Base-by-base conservation (phyloP, 2,797 vertebrate species). In the Pachyuromys duprasi region DNA sequence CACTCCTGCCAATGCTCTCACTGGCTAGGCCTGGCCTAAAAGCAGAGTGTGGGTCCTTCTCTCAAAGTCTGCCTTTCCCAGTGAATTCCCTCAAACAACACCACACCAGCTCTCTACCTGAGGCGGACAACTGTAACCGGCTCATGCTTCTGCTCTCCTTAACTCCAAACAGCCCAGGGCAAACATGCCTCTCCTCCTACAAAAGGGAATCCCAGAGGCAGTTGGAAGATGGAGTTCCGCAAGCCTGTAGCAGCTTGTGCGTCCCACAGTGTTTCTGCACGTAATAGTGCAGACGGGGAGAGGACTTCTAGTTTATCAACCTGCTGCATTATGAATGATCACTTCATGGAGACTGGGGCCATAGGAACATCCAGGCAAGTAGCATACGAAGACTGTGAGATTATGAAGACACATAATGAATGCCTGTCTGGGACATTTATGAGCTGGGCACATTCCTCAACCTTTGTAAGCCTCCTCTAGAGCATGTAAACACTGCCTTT, bases 31-130 rank as follows among this genome's bases (percentile, higher is more conserved):
- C 9, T 14, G 74, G 13, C 26, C 65, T 93, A 70, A 86, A 91
- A 69, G 45, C 79, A 80, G 95, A 95, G n/a, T 3, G 74, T 75
- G 1, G 45, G 62, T 31, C 82, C 93, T 96, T 42, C 76, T 57
- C 45, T 88, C 67, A 86, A 60, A 78, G 60, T 42, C 69, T 60
- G 72, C 63, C 69, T 91, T 91, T 84, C 8, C 22, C 22, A 55
- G 17, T 57, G 55, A 95, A 26, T 45, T 67, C 75, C 53, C 67
- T 14, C 39, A 65, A 67, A 96, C 2, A n/a, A 72, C 20, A 67
- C 33, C n/a, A 42, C 18, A 57, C 17, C n/a, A 33, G 53, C 63
- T 96, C 60, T 78, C 81, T 39, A n/a, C 63, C 70, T n/a, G 82
- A 84, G 62, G n/a, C 88, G 24, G 28, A 33, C 69, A 65, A 75